Conservation (phyloP, 1,140 invertebrate genomes). For the Plutomurus gul region DNA sequence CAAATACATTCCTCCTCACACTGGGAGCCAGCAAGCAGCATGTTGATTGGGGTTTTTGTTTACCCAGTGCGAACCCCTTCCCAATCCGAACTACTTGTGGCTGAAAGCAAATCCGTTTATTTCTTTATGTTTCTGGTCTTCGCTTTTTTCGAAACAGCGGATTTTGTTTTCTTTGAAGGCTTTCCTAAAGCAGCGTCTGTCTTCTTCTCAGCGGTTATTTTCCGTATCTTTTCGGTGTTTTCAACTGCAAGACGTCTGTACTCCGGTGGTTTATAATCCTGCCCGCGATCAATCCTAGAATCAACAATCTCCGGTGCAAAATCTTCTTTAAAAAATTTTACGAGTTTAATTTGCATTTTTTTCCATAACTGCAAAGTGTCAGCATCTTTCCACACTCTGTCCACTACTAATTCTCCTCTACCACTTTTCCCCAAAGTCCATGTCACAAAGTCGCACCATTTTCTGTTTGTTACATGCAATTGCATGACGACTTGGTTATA, state of each 20-base stretch:
- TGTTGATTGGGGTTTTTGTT: too few species aligned
- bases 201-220: background rate
- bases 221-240: background rate
- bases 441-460: background rate
- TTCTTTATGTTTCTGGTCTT: too few species aligned
- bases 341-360: slow-evolving; percentile 32
- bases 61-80: too few species aligned
- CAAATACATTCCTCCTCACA: too few species aligned
- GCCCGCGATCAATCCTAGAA: background rate
- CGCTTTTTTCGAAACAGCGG: too few species aligned
- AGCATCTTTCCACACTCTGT: slow-evolving; percentile 17
- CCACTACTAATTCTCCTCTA: background rate
- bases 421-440: background rate
- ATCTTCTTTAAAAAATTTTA: slow-evolving; percentile 29
- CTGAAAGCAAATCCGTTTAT: too few species aligned
- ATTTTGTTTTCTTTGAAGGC: too few species aligned
- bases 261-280: slow-evolving; percentile 2
- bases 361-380: background rate
- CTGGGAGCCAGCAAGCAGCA: too few species aligned
- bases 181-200: background rate
- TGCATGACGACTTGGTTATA: background rate
- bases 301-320: slow-evolving; percentile 38
- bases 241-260: slow-evolving; percentile 7
- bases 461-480: background rate
- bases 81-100: too few species aligned